phyloP scores from a whole-genome alignment of 2,888 invertebrate species.

The Mimumesa dahlbomi region DNA sequence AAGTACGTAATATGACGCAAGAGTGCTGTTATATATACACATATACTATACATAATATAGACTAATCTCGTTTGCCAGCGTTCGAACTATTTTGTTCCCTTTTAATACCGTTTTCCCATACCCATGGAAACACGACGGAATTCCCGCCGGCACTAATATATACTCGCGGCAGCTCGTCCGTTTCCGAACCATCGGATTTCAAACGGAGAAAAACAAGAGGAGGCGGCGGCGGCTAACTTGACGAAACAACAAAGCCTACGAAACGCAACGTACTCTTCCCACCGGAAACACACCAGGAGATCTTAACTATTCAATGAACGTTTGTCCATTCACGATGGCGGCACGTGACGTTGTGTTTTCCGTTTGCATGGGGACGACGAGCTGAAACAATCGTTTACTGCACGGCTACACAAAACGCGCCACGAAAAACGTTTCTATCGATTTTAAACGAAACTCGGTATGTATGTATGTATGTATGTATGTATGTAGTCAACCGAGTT shows the following conservation, averaged over 20 bases:
- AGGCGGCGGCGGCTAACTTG: conserved; percentile 5
- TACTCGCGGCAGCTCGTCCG: background rate
- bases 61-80: too few species aligned
- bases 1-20: background rate
- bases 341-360: conserved; percentile 52
- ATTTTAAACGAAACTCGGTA: conserved; percentile 7
- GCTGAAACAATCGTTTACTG: conserved; percentile 33
- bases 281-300: conserved; percentile 58
- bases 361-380: conserved; percentile 20
- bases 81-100: too few species aligned
- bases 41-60: too few species aligned
- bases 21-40: conserved; percentile 8
- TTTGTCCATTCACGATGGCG: conserved; percentile 51
- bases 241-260: conserved; percentile 39
- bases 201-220: conserved; percentile 5
- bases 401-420: background rate
- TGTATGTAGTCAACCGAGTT: background rate
- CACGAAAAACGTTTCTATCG: conserved; percentile 29
- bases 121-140: too few species aligned
- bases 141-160: too few species aligned
- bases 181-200: background rate
- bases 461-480: too few species aligned
- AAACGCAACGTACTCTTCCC: conserved; percentile 30
- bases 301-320: conserved; percentile 66
- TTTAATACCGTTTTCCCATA: too few species aligned